Evolutionary conservation across 2,888 invertebrate genomes (phyloP).

Genomic region (Theretra japonica): DNA sequence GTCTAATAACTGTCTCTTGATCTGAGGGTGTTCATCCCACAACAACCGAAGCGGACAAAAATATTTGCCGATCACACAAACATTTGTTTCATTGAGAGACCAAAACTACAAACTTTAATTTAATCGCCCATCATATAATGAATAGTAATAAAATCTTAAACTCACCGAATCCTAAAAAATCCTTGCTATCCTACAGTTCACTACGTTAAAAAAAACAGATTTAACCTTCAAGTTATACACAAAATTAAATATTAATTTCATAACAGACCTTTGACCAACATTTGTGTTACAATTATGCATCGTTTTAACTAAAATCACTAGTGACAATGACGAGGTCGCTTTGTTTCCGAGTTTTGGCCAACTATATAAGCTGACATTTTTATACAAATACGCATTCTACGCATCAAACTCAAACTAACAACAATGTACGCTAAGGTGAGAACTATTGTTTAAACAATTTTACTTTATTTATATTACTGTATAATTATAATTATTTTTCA

Average conservation of each 20-base stretch:
- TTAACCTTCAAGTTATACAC: conserved; percentile 53
- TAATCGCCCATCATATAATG: no score
- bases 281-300: conserved; percentile 54
- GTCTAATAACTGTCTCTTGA: no score
- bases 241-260: conserved; percentile 52
- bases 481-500: neutral
- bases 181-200: conserved; percentile 14
- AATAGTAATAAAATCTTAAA: neutral
- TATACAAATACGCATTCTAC: conserved; percentile 59
- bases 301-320: conserved; percentile 56
- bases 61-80: no score
- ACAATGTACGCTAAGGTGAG: conserved; percentile 71
- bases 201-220: conserved; percentile 33
- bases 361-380: conserved; percentile 67
- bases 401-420: conserved; percentile 52
- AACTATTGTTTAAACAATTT: conserved; percentile 1
- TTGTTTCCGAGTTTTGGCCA: conserved; percentile 61
- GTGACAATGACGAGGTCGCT: conserved; percentile 63
- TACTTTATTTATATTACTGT: neutral
- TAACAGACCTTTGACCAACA: conserved; percentile 49
- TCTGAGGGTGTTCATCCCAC: no score
- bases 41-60: no score
- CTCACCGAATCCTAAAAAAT: conserved; percentile 37
- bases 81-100: no score
- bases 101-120: no score